These are phyloP conservation scores for Suncus etruscus DNA, from an alignment of 2,113 vertebrate genomes.

Conservation along the genomic window DNA sequence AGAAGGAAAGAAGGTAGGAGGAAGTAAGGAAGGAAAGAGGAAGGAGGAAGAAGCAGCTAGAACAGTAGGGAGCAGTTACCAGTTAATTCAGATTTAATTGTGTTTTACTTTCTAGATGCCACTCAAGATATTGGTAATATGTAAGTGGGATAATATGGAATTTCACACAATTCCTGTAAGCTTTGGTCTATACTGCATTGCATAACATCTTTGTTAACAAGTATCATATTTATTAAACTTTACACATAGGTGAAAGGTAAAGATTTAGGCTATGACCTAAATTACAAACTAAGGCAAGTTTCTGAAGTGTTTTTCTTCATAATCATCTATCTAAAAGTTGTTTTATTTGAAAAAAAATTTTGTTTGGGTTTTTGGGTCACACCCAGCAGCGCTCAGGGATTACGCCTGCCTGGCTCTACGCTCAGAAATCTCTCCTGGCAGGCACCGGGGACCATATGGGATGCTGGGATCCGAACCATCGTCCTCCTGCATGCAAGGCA, in stretches of 20 bases:
- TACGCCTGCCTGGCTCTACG: no score
- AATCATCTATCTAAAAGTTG: neutral
- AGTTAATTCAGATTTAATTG: neutral
- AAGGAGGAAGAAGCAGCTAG: no score
- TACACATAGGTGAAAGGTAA: neutral
- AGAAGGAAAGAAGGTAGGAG: no score
- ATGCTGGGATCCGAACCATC: no score
- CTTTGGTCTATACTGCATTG: neutral
- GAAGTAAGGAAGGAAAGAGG: no score
- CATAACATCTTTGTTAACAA: neutral
- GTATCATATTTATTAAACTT: neutral
- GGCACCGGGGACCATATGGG: no score
- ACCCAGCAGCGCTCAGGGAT: no score
- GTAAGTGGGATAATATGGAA: conserved; percentile 20
- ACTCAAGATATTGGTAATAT: neutral
- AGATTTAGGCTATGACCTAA: neutral
- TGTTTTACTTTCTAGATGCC: conserved; percentile 25
- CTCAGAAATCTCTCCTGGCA: no score
- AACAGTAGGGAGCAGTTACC: neutral
- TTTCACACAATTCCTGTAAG: conserved; percentile 1
- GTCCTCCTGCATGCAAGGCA: no score
- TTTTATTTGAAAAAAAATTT: neutral
- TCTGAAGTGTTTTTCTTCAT: neutral
- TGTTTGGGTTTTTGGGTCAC: no score
- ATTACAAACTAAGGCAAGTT: neutral